Evolutionary conservation across 2,113 vertebrate species (phyloP), one percentile per base, ranked within the genome.

Genomic region (Spheniscus mendiculus): DNA sequence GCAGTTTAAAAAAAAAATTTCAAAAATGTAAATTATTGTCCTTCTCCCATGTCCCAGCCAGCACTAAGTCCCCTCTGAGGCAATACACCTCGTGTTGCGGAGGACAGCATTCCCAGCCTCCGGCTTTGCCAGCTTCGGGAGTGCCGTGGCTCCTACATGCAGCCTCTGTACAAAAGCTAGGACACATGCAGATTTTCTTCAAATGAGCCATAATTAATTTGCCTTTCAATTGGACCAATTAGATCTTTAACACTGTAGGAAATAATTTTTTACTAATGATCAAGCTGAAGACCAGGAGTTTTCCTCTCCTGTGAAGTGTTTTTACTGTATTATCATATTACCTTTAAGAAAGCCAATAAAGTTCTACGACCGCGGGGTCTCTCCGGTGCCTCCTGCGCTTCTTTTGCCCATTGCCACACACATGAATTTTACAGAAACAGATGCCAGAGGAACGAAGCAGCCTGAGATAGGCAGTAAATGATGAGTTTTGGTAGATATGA

Each of bases 171-270:
- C 77, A 61, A 25, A n/a, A 55, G 50, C 62, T 11, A 20, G 84
- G 89, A 38, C 91, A 59, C 89, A 86, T 2, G 78, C 89, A 76
- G 84, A 93, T 82, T 76, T 70, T 70, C 91, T 89, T 73, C 96
- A 94, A 97, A 97, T 49, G 94, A 97, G 96, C 90, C 15, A 11
- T 84, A 93, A 84, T 98, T 96, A 97, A 97, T 93, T 90, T 97
- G 95, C 94, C 96, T 95, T 96, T 93, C 83, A 85, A 96, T 95
- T 95, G 81, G 96, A 89, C 89, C 97, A 96, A 97, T 97, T 96
- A 98, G 86, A 90, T 96, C 95, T 66, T 66, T 44, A 91, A 73
- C 95, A 93, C 94, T 72, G 65, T 40, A 80, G 88, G 92, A 98
- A 95, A 96, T 89, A 80, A 72, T 95, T 96, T 97, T 92, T 95